Conservation (phyloP, 2,113 vertebrate genomes). For the Globicephala melas region DNA sequence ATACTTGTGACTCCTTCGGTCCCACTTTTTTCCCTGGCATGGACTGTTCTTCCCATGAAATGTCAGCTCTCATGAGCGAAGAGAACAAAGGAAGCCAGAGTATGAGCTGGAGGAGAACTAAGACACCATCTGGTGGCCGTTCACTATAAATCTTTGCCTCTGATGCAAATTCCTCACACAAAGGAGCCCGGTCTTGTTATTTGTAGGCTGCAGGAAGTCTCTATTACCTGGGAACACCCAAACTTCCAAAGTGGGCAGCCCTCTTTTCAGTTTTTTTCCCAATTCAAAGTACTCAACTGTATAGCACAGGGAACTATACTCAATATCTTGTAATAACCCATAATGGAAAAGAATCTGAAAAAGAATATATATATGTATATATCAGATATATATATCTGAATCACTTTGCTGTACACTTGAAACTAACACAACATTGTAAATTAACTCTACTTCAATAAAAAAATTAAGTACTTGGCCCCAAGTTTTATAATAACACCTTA, state of each 20-base stretch:
- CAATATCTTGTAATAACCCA: background rate
- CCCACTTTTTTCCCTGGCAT: background rate
- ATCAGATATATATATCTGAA: background rate
- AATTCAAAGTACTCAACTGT: background rate
- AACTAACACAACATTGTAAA: background rate
- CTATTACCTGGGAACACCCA: background rate
- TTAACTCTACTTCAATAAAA: background rate
- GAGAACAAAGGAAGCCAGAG: background rate
- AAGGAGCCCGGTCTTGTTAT: background rate
- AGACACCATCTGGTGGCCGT: constrained; percentile 65
- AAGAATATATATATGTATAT: background rate
- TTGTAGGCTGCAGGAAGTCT: background rate
- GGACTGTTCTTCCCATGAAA: background rate
- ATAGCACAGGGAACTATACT: background rate
- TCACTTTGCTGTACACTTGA: background rate
- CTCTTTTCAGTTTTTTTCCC: background rate
- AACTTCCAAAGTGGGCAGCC: background rate
- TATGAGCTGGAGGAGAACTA: background rate
- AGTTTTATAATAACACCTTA: background rate
- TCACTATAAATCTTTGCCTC: constrained; percentile 38
- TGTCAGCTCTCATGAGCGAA: background rate
- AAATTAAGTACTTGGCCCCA: background rate
- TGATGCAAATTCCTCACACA: background rate
- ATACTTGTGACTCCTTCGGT: background rate
- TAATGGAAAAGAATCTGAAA: background rate